phyloP scores from a whole-genome alignment of 2,888 invertebrate species.

The Disparrhopalites patrizii region DNA sequence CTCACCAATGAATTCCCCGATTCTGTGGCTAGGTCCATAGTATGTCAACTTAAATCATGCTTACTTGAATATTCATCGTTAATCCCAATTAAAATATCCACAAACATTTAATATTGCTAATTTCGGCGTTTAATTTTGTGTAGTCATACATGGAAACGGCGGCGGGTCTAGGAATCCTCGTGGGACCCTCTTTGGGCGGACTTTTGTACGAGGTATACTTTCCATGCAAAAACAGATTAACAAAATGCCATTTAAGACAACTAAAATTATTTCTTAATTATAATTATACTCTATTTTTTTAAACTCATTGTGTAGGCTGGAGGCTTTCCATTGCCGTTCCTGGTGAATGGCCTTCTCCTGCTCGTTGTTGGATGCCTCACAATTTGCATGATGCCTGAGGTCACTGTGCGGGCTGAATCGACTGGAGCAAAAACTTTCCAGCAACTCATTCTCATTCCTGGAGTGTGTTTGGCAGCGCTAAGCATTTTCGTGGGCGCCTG shows the following conservation, averaged over 20 bases:
- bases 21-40: constrained; percentile 55
- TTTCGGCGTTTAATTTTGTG: constrained; percentile 31
- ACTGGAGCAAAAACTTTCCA: constrained; percentile 53
- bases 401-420: constrained; percentile 48
- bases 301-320: constrained; percentile 50
- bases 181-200: constrained; percentile 52
- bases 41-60: too few relatives aligned
- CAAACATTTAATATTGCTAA: too few relatives aligned
- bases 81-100: too few relatives aligned
- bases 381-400: constrained; percentile 53
- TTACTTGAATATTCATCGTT: too few relatives aligned
- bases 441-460: constrained; percentile 67
- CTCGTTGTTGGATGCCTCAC: constrained; percentile 50
- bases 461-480: constrained; percentile 64
- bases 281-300: too few relatives aligned
- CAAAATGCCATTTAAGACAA: too few relatives aligned
- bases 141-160: constrained; percentile 52
- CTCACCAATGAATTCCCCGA: constrained; percentile 55
- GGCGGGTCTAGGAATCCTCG: constrained; percentile 52
- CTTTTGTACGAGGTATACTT: constrained; percentile 51
- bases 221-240: too few relatives aligned
- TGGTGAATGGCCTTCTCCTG: constrained; percentile 52
- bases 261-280: too few relatives aligned
- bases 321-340: constrained; percentile 53
- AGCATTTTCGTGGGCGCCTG: constrained; percentile 73